These are phyloP conservation scores for Venustaconcha ellipsiformis DNA, from an alignment of 1,140 invertebrate genomes.

Conservation along the genomic window DNA sequence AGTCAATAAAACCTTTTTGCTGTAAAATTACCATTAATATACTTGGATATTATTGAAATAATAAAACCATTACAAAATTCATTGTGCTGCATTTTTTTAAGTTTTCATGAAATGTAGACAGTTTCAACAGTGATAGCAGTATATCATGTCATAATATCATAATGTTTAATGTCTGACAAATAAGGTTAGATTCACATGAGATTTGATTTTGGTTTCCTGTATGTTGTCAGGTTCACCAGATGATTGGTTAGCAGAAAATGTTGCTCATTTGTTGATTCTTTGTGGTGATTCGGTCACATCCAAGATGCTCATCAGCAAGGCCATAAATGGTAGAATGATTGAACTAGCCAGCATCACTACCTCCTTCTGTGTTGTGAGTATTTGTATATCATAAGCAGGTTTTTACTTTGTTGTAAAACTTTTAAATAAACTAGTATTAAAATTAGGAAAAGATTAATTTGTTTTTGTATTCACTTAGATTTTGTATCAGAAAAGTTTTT, in stretches of 20 bases:
- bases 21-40: too few species aligned
- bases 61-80: too few species aligned
- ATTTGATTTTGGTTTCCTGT: background rate
- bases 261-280: slow-evolving; percentile 60
- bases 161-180: background rate
- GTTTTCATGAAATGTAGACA: too few species aligned
- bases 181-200: background rate
- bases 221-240: slow-evolving; percentile 62
- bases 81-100: too few species aligned
- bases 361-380: slow-evolving; percentile 64
- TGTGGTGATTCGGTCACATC: slow-evolving; percentile 65
- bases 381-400: background rate
- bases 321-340: slow-evolving; percentile 64
- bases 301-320: slow-evolving; percentile 65
- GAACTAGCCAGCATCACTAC: slow-evolving; percentile 63
- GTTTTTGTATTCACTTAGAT: background rate
- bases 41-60: too few species aligned
- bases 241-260: slow-evolving; percentile 66
- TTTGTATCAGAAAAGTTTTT: background rate
- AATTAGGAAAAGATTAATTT: background rate
- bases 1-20: too few species aligned
- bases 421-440: background rate
- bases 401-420: background rate
- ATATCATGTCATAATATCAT: slow-evolving; percentile 1
- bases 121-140: too few species aligned